Conservation (phyloP, 2,797 vertebrate species). For the Coendou prehensilis region DNA sequence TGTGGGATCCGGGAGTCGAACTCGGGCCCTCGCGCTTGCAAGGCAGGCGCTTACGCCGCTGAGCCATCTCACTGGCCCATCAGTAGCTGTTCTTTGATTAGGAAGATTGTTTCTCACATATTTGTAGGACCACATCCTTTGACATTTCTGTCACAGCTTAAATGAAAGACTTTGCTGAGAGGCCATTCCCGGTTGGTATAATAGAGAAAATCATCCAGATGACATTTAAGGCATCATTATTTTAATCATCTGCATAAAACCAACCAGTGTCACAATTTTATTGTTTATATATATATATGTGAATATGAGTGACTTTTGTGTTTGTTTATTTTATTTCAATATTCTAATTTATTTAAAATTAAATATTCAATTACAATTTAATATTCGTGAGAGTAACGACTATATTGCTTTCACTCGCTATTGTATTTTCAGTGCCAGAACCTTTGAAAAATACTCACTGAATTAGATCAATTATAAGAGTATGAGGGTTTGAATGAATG, state of each 20-base stretch:
- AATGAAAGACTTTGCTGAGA: background rate
- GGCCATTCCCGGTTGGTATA: background rate
- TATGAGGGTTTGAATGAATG: background rate
- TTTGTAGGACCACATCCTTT: background rate
- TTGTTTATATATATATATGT: background rate
- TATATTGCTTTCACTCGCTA: background rate
- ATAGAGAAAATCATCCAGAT: background rate
- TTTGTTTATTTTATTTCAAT: background rate
- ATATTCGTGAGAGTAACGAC: background rate
- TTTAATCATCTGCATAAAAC: background rate
- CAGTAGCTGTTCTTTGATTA: background rate
- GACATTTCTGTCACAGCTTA: background rate
- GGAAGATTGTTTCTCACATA: background rate
- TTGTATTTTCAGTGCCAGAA: background rate
- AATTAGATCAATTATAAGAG: background rate
- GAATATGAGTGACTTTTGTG: background rate
- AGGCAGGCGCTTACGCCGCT: too few relatives aligned
- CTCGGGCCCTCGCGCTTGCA: too few relatives aligned
- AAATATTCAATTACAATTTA: slow-evolving; percentile 11
- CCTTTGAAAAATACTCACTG: background rate
- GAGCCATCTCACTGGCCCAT: too few relatives aligned
- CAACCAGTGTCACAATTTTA: background rate
- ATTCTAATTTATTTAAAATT: slow-evolving; percentile 38
- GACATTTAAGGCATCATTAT: background rate
- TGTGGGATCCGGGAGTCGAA: too few relatives aligned